Evolutionary conservation across 2,888 invertebrate genomes (phyloP).

Genomic region (Chloroclysta siterata): DNA sequence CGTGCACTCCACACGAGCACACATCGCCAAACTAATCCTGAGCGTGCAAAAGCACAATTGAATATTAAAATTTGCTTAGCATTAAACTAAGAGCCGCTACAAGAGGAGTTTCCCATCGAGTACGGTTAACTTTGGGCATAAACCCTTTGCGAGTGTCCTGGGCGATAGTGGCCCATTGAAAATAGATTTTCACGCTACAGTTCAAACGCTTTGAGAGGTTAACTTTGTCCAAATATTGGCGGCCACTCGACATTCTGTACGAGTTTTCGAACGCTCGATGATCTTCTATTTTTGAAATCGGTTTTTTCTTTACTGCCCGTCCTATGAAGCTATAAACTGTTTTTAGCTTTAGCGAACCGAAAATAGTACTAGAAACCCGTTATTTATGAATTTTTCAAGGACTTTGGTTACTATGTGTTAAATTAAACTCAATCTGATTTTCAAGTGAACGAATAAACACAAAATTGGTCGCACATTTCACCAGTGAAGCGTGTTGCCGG

Average conservation of each 20-base stretch:
- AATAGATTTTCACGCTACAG: constrained; percentile 83
- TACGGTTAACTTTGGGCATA: constrained; percentile 74
- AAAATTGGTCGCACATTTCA: constrained; percentile 45
- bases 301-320: constrained; percentile 24
- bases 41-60: constrained; percentile 74
- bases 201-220: constrained; percentile 65
- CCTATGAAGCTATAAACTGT: constrained; percentile 4
- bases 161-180: constrained; percentile 82
- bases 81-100: constrained; percentile 67
- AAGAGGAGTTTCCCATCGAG: constrained; percentile 71
- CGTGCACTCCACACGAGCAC: constrained; percentile 26
- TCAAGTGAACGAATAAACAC: constrained; percentile 29
- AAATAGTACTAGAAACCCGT: background rate
- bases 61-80: constrained; percentile 84
- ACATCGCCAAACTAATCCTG: constrained; percentile 33
- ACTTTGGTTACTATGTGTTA: too few species aligned
- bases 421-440: constrained; percentile 28
- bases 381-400: too few species aligned
- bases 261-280: constrained; percentile 47
- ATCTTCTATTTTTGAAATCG: constrained; percentile 33
- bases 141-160: constrained; percentile 78
- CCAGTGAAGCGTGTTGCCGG: constrained; percentile 67
- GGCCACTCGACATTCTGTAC: constrained; percentile 45
- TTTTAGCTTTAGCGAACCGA: constrained; percentile 4
- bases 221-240: constrained; percentile 77